Conservation (phyloP, 2,888 invertebrate species). For the Epinotia ramella region DNA sequence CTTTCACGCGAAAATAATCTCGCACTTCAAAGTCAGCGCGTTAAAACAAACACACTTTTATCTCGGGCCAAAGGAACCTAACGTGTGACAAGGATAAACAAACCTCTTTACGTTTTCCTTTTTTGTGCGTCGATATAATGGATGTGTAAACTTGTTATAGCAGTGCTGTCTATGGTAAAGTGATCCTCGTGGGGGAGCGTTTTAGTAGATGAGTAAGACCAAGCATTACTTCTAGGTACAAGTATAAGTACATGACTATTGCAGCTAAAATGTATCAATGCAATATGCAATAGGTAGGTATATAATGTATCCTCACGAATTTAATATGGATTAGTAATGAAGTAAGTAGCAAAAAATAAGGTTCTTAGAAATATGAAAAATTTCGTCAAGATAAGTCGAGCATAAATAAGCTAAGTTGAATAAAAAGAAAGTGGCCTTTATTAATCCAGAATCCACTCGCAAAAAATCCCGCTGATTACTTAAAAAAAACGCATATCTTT, state of each 20-base stretch:
- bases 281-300: too few species aligned
- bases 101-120: conserved; percentile 51
- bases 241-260: neutral
- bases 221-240: neutral
- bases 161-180: conserved; percentile 40
- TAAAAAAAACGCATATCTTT: neutral
- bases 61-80: conserved; percentile 46
- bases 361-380: too few species aligned
- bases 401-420: too few species aligned
- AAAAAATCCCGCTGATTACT: neutral
- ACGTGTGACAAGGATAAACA: conserved; percentile 51
- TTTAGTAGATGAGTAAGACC: conserved; percentile 32
- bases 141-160: conserved; percentile 44
- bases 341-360: too few species aligned
- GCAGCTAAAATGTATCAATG: too few species aligned
- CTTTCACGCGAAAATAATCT: conserved; percentile 43
- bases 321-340: too few species aligned
- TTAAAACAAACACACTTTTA: conserved; percentile 49
- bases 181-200: conserved; percentile 36
- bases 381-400: too few species aligned
- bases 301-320: too few species aligned
- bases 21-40: conserved; percentile 41
- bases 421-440: too few species aligned
- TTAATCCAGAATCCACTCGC: neutral
- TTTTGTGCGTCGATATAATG: conserved; percentile 45